Percentiles rank a stretch among this genome's conserved stretches.
Conservation (phyloP, 2,797 vertebrate species). For the Pseudopleuronectes americanus region DNA sequence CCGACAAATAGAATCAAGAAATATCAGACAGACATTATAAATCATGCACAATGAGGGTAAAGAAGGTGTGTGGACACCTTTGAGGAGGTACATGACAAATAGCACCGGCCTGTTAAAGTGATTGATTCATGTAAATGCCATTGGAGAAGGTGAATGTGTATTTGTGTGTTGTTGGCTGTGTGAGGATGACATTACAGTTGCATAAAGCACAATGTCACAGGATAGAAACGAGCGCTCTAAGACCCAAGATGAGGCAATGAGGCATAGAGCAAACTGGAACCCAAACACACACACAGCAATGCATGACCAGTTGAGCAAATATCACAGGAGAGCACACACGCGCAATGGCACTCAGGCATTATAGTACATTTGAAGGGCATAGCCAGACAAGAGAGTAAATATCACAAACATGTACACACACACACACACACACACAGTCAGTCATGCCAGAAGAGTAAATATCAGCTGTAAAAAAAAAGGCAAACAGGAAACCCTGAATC, state of each 20-base stretch:
- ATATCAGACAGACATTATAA: no score
- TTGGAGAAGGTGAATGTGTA: not conserved
- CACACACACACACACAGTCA: conserved; percentile 17
- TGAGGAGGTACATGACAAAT: no score
- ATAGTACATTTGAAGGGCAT: conserved; percentile 26
- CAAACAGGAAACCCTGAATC: not conserved
- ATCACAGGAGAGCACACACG: conserved; percentile 15
- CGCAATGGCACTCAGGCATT: conserved; percentile 3
- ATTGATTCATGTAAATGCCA: not conserved
- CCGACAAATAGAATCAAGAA: no score
- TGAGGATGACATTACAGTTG: not conserved
- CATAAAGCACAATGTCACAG: not conserved
- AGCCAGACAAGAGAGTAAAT: conserved; percentile 49
- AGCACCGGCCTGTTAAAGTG: not conserved
- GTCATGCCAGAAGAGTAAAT: conserved; percentile 38
- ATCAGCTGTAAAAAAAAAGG: conserved; percentile 27
- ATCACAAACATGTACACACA: conserved; percentile 42
- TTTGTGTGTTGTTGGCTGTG: not conserved
- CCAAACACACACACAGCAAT: not conserved
- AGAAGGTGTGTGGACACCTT: no score
- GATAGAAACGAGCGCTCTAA: not conserved
- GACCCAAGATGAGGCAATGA: not conserved
- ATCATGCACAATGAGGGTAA: no score
- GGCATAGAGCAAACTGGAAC: not conserved
- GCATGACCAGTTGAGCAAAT: conserved; percentile 46